Percentiles rank a stretch among this genome's conserved stretches.
phyloP scores from a whole-genome alignment of 2,888 invertebrate species.

The Busseola fusca region DNA sequence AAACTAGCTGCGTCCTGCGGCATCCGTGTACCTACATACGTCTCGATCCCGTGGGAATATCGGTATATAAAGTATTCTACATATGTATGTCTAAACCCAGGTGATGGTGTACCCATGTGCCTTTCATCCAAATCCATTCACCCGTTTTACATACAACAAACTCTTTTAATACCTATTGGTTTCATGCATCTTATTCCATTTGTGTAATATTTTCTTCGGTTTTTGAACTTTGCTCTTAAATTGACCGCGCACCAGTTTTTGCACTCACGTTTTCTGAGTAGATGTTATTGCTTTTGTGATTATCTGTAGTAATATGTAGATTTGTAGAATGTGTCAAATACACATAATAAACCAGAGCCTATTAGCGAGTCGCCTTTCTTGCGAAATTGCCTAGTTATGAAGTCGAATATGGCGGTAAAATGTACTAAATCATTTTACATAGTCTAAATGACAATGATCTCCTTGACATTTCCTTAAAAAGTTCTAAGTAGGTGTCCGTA shows the following conservation, averaged over 20 bases:
- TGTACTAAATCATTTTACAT: slow-evolving; percentile 45
- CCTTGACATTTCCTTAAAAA: slow-evolving; percentile 65
- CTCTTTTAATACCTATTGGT: too few species aligned
- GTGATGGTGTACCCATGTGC: background rate
- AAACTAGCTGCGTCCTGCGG: background rate
- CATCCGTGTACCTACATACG: background rate
- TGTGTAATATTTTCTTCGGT: slow-evolving; percentile 18
- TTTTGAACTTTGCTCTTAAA: slow-evolving; percentile 28
- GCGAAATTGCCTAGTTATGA: slow-evolving; percentile 28
- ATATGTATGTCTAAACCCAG: too few species aligned
- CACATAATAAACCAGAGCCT: background rate
- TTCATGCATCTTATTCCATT: slow-evolving; percentile 25
- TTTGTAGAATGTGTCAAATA: slow-evolving; percentile 37
- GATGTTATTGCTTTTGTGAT: slow-evolving; percentile 27
- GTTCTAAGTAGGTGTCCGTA: slow-evolving; percentile 38
- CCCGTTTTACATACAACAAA: background rate
- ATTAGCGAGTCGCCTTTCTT: slow-evolving; percentile 31
- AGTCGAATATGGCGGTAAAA: slow-evolving; percentile 32
- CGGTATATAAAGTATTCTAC: background rate
- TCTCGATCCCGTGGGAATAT: background rate
- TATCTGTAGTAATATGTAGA: slow-evolving; percentile 25
- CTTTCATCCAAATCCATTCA: background rate
- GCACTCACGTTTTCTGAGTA: background rate
- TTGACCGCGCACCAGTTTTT: slow-evolving; percentile 9
- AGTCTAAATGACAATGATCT: slow-evolving; percentile 43